Percentiles rank a stretch among this genome's conserved stretches.
Evolutionary conservation across 2,888 invertebrate species (phyloP).

Genomic region (Conomelus anceps): DNA sequence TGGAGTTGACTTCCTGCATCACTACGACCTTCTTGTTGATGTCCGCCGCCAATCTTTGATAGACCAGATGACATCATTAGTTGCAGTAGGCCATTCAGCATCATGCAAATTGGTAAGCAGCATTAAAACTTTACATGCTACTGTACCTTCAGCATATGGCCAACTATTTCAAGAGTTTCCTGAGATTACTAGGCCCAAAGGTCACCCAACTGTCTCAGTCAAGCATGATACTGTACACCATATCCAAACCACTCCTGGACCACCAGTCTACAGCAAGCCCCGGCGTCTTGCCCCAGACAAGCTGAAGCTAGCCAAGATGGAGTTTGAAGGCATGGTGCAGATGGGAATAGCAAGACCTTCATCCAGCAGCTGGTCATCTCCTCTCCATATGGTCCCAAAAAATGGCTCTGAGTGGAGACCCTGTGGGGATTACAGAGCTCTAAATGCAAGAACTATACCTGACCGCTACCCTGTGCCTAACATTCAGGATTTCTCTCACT

Average conservation of each 20-base stretch:
- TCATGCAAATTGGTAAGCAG: neutral
- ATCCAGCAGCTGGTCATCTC: no score
- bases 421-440: constrained; percentile 40
- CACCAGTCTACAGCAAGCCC: constrained; percentile 35
- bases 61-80: neutral
- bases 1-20: no score
- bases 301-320: constrained; percentile 34
- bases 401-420: constrained; percentile 39
- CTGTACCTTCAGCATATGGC: neutral
- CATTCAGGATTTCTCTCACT: no score
- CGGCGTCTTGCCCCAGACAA: constrained; percentile 38
- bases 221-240: constrained; percentile 25
- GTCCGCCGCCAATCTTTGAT: no score
- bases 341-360: constrained; percentile 36
- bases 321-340: constrained; percentile 36
- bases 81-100: neutral
- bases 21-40: no score
- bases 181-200: constrained; percentile 1
- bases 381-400: no score
- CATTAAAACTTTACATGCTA: neutral
- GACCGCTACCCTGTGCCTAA: constrained; percentile 39
- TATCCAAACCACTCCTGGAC: constrained; percentile 36
- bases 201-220: no score
- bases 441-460: constrained; percentile 38
- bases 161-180: constrained; percentile 14